These are phyloP conservation scores for Drosophila mulleri DNA, from an alignment of 2,888 invertebrate species.

Conservation along the genomic window DNA sequence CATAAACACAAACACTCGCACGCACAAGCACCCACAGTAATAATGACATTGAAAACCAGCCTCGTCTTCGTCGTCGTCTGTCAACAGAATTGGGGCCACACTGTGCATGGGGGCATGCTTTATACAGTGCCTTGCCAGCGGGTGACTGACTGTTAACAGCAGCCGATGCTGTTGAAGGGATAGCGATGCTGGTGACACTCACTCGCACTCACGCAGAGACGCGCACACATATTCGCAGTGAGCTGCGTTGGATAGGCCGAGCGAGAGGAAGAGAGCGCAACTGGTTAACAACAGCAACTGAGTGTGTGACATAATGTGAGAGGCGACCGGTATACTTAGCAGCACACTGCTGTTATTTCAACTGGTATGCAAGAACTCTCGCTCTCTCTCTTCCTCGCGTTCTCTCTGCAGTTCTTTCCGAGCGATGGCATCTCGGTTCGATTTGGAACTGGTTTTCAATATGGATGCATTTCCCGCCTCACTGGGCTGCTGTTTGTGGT, in stretches of 20 bases:
- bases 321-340: constrained; percentile 58
- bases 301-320: constrained; percentile 46
- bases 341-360: constrained; percentile 45
- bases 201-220: background rate
- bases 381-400: background rate
- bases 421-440: constrained; percentile 37
- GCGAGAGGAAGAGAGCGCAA: constrained; percentile 29
- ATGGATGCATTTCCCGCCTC: constrained; percentile 37
- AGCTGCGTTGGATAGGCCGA: constrained; percentile 6
- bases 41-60: constrained; percentile 74
- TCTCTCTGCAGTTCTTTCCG: background rate
- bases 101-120: constrained; percentile 24
- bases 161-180: constrained; percentile 53
- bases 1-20: background rate
- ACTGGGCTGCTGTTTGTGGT: constrained; percentile 48
- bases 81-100: constrained; percentile 67
- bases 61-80: constrained; percentile 48
- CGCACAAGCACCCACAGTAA: constrained; percentile 41
- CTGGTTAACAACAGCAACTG: constrained; percentile 57
- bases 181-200: constrained; percentile 31
- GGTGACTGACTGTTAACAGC: constrained; percentile 61
- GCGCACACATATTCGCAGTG: background rate
- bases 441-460: constrained; percentile 59
- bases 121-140: constrained; percentile 36
- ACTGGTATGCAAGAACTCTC: constrained; percentile 16